Percentiles rank a stretch among this genome's conserved stretches.
Evolutionary conservation across 2,888 invertebrate genomes (phyloP).

Genomic region (Napeogenes inachia): DNA sequence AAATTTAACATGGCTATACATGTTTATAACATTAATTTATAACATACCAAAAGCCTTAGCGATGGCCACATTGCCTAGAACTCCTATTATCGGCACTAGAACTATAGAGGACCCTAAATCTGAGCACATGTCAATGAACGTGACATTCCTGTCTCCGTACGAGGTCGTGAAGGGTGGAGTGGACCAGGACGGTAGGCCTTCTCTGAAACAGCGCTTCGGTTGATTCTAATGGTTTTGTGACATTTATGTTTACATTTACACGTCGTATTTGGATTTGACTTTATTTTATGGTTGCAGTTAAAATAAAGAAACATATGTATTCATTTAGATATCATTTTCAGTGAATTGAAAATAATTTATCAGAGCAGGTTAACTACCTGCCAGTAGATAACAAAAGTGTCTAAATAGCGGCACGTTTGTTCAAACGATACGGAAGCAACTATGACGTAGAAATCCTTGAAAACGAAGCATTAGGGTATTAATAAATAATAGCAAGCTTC

Average conservation of each 20-base stretch:
- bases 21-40: background rate
- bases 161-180: conserved; percentile 85
- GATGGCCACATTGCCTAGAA: conserved; percentile 95
- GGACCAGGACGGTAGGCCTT: conserved; percentile 83
- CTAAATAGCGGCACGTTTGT: too few relatives aligned
- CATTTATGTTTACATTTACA: too few relatives aligned
- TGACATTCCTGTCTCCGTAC: conserved; percentile 75
- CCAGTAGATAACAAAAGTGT: background rate
- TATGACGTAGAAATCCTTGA: background rate
- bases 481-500: background rate
- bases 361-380: background rate
- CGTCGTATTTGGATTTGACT: too few relatives aligned
- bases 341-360: background rate
- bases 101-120: conserved; percentile 91
- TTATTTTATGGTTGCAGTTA: too few relatives aligned
- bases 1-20: background rate
- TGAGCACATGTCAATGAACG: conserved; percentile 83
- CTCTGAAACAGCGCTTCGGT: conserved; percentile 53
- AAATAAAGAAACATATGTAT: background rate
- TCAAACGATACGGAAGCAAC: too few relatives aligned
- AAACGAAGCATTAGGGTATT: background rate
- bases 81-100: conserved; percentile 92
- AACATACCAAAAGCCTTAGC: conserved; percentile 92
- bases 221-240: background rate
- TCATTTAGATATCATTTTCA: too few relatives aligned